A percentile compares a stretch with the other conserved stretches of the same genome.
These are phyloP conservation scores for Epinotia ramella DNA, from an alignment of 2,888 invertebrate species.

Conservation along the genomic window DNA sequence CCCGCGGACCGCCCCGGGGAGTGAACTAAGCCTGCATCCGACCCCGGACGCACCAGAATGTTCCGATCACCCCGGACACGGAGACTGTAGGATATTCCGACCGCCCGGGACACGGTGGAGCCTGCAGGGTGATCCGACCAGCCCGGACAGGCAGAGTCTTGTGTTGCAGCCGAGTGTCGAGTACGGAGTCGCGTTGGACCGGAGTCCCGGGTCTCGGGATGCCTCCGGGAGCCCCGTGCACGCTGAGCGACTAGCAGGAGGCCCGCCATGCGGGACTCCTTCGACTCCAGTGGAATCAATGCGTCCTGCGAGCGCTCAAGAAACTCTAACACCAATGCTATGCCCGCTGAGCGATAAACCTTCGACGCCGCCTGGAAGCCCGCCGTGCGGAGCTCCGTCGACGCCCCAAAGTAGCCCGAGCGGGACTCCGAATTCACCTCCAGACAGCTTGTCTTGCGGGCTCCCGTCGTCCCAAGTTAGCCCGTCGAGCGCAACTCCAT, in stretches of 20 bases:
- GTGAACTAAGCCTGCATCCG: neutral
- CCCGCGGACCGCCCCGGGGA: too few relatives aligned
- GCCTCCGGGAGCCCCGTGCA: too few relatives aligned
- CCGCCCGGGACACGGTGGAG: too few relatives aligned
- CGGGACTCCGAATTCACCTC: too few relatives aligned
- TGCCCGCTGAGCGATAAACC: neutral
- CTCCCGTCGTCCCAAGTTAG: neutral
- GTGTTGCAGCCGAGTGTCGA: too few relatives aligned
- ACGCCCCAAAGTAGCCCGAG: neutral
- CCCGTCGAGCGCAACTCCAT: neutral
- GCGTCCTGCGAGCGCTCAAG: neutral
- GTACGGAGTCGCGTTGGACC: too few relatives aligned
- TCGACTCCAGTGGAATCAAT: neutral
- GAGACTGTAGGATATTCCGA: too few relatives aligned
- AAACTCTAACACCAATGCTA: neutral
- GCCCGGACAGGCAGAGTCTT: too few relatives aligned
- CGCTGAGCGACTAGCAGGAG: neutral
- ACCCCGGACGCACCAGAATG: too few relatives aligned
- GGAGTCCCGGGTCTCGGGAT: too few relatives aligned
- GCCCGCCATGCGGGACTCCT: neutral
- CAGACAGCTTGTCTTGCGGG: neutral
- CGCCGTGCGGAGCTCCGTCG: neutral
- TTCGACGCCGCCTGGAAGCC: neutral
- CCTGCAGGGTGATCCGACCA: too few relatives aligned
- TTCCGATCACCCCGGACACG: too few relatives aligned